phyloP scores from a whole-genome alignment of 2,113 vertebrate genomes.

The Silurus glanis region DNA sequence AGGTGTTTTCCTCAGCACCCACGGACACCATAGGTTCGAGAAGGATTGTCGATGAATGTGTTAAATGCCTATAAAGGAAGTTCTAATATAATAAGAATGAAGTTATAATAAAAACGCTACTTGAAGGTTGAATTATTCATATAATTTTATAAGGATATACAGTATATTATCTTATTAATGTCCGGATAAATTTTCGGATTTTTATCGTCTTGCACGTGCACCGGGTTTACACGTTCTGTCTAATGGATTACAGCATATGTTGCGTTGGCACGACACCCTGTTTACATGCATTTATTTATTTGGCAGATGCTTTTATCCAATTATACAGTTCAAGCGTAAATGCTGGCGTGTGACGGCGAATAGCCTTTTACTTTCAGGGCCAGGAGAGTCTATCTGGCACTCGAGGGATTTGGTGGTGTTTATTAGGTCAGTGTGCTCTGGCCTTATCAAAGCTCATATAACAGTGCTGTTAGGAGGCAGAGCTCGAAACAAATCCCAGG shows the following conservation, averaged over 20 bases:
- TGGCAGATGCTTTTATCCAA: constrained; percentile 20
- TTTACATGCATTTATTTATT: constrained; percentile 14
- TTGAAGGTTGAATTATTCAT: no score
- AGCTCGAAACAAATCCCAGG: constrained; percentile 1
- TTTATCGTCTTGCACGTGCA: no score
- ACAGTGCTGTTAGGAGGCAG: neutral
- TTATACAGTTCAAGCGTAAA: constrained; percentile 12
- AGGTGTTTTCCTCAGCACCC: neutral
- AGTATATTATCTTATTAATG: neutral
- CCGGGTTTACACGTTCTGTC: neutral
- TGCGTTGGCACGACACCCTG: neutral
- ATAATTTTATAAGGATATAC: no score
- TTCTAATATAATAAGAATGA: no score
- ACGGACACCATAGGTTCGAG: neutral
- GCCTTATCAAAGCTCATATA: neutral
- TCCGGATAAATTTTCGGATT: neutral
- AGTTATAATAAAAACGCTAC: no score
- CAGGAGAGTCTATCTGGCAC: neutral
- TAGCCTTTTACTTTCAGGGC: constrained; percentile 17
- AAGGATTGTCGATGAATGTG: no score
- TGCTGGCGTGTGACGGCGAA: constrained; percentile 10
- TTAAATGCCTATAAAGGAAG: no score
- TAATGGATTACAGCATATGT: neutral
- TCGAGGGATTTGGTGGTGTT: constrained; percentile 14
- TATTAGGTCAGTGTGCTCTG: constrained; percentile 17